Conservation (phyloP, 2,113 vertebrate genomes). For the Cyanoramphus novaezelandiae region DNA sequence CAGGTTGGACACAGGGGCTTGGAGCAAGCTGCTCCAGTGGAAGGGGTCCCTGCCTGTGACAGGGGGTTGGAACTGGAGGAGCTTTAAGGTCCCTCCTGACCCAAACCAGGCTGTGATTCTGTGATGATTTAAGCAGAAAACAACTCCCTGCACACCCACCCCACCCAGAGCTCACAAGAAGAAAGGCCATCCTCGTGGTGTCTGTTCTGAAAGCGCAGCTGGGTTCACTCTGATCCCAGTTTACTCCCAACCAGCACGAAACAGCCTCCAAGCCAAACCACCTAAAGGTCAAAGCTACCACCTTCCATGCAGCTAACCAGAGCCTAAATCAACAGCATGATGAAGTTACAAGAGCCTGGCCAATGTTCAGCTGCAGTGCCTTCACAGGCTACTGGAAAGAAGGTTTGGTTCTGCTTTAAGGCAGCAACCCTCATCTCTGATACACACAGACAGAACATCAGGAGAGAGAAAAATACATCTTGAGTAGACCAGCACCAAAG, state of each 20-base stretch:
- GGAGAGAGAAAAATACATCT: background rate
- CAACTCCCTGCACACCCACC: too few relatives aligned
- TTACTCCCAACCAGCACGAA: background rate
- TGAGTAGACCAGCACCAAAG: background rate
- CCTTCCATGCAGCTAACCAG: background rate
- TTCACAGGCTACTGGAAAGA: background rate
- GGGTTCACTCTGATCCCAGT: background rate
- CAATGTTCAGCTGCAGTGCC: rapidly evolving
- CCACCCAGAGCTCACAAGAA: background rate
- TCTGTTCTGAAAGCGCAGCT: background rate
- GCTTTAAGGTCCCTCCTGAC: background rate
- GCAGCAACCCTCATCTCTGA: background rate
- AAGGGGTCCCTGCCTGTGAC: background rate
- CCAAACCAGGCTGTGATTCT: background rate
- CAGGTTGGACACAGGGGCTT: background rate
- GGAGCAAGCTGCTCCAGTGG: background rate
- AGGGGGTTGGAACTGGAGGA: background rate
- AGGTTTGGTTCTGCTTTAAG: background rate
- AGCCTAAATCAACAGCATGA: background rate
- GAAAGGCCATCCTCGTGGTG: background rate
- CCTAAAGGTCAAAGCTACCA: background rate
- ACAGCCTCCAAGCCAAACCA: background rate
- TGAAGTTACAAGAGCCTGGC: background rate
- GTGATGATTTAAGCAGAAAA: background rate
- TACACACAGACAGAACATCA: background rate